Evolutionary conservation across 1,140 invertebrate genomes (phyloP).

Genomic region (Apis florea): DNA sequence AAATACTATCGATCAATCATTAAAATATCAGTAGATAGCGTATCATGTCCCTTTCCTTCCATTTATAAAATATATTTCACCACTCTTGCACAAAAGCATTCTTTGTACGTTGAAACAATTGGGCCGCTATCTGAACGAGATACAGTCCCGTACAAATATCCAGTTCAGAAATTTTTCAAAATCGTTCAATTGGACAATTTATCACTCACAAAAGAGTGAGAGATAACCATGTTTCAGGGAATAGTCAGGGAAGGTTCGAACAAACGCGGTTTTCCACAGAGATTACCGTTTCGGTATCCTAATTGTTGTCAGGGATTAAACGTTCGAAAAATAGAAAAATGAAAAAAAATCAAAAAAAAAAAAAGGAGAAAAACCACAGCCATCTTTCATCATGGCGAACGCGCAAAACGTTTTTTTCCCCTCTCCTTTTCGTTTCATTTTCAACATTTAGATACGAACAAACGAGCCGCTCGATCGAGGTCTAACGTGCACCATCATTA

Average conservation of each 20-base stretch:
- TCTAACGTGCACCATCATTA: conserved; percentile 46
- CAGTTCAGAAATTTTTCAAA: neutral
- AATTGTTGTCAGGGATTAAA: conserved; percentile 27
- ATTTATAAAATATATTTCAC: no score
- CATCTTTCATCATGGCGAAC: neutral
- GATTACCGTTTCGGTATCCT: neutral
- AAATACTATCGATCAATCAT: no score
- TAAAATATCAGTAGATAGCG: no score
- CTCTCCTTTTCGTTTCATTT: neutral
- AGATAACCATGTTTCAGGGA: neutral
- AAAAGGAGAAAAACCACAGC: no score
- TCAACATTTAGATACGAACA: conserved; percentile 28
- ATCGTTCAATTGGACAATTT: neutral
- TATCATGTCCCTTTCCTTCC: no score
- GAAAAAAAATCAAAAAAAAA: no score
- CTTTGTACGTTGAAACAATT: no score
- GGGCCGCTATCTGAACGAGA: no score
- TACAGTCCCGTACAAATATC: no score
- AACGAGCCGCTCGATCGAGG: conserved; percentile 2
- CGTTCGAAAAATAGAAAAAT: no score
- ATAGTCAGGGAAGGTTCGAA: neutral
- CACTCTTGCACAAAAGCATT: no score
- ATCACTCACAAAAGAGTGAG: neutral
- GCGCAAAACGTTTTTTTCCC: neutral
- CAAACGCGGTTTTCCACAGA: neutral